Evolutionary conservation across 2,113 vertebrate genomes (phyloP).

Genomic region (Laticauda laticaudata): DNA sequence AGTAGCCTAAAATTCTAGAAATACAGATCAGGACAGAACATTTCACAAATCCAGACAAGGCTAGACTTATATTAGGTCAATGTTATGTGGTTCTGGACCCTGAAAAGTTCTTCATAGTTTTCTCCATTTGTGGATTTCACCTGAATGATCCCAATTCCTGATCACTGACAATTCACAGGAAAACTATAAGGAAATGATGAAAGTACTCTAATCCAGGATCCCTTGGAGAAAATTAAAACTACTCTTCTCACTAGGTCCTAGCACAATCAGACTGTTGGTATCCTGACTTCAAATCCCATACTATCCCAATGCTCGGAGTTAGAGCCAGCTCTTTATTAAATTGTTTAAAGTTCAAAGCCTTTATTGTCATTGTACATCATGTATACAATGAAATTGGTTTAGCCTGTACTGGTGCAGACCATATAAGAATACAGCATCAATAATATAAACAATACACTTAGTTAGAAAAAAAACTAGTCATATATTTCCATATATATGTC

Average conservation of each 20-base stretch:
- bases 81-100: neutral
- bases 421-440: no score
- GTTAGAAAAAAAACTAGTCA: no score
- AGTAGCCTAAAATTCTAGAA: neutral
- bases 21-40: neutral
- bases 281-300: conserved; percentile 2
- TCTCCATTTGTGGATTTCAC: neutral
- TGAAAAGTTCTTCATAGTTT: neutral
- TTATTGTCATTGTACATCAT: no score
- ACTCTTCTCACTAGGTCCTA: neutral
- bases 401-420: no score
- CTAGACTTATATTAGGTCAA: neutral
- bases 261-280: neutral
- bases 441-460: no score
- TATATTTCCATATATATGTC: no score
- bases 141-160: neutral
- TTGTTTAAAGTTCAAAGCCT: neutral
- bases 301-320: neutral
- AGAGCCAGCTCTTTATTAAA: conserved; percentile 8
- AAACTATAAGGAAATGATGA: neutral
- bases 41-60: neutral
- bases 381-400: no score
- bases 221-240: neutral
- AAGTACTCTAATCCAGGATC: neutral
- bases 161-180: neutral